These are phyloP conservation scores for Hermodice carunculata DNA, from an alignment of 2,888 invertebrate genomes.

Conservation along the genomic window DNA sequence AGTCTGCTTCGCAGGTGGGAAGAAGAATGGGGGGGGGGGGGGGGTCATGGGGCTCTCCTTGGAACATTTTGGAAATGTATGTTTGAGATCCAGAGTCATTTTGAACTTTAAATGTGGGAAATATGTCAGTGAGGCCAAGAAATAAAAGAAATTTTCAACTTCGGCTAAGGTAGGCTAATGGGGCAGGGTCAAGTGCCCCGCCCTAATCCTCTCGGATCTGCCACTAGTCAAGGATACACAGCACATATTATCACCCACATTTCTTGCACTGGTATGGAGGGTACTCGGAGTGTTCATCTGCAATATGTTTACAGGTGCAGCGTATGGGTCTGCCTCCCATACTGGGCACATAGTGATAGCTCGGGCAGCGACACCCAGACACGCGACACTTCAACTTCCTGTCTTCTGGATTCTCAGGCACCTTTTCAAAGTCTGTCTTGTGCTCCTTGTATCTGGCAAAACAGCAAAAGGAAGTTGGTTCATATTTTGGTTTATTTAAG, in stretches of 20 bases:
- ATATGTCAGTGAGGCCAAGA: no score
- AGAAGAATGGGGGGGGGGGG: no score
- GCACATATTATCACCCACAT: slow-evolving; percentile 44
- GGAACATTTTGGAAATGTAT: no score
- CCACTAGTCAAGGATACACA: not conserved
- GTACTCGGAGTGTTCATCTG: slow-evolving; percentile 62
- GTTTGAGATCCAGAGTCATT: no score
- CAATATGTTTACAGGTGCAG: slow-evolving; percentile 67
- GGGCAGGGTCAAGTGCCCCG: not conserved
- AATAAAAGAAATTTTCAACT: not conserved
- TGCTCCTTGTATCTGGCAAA: slow-evolving; percentile 63
- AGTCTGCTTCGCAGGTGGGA: no score
- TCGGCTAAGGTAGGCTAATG: not conserved
- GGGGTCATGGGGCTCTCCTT: no score
- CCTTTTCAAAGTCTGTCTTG: slow-evolving; percentile 60
- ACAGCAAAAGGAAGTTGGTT: no score
- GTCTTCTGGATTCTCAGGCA: slow-evolving; percentile 50
- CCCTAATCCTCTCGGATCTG: no score
- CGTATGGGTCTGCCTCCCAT: slow-evolving; percentile 66
- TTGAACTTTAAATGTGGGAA: no score
- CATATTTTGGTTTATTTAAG: no score
- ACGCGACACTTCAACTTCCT: slow-evolving; percentile 46
- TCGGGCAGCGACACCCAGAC: slow-evolving; percentile 61
- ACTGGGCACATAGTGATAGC: slow-evolving; percentile 66
- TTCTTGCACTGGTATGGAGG: slow-evolving; percentile 63